Base-by-base conservation (phyloP, 2,113 vertebrate species). In the Athene cunicularia region DNA sequence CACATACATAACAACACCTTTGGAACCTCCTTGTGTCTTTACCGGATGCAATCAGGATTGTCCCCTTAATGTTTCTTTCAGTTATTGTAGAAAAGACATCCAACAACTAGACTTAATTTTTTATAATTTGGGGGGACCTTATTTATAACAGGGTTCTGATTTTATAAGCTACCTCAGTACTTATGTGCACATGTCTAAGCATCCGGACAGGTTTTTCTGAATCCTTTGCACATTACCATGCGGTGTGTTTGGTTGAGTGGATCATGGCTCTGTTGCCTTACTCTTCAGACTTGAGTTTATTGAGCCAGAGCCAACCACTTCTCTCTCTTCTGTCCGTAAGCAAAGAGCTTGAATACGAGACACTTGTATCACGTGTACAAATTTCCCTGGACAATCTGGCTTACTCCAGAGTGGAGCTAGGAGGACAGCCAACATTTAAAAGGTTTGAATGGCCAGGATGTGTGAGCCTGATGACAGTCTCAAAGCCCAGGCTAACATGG, bases 101-200 rank as follows among this genome's bases (percentile, higher is more conserved):
- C 13, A 77, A 86, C 8, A 66, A 71, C 23, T 26, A 62, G 28
- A 32, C 4, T 55, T 76, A 1, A 9, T 56, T 60, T 82, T 80
- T 35, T 33, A 24, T 15, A 3, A 17, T 49, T 77, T 43, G 3
- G 9, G 23, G 4, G 3, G 6, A 30, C 16, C 33, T 90, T 62
- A 19, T 58, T 82, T 75, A 13, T 32, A 39, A 23, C 8, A 56
- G 60, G 52, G 6, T 58, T 94, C 30, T 67, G 58, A 71, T 26
- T 68, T 49, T 35, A 28, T 8, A 32, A 75, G 27, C 21, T 66
- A 70, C 22, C 14, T 76, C 70, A 55, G 43, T 18, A 27, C 0
- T 0, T 10, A 43, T 2, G 3, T 32, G 12, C 4, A 16, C 14
- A 6, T 28, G 9, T 14, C 30, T n/a, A 33, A 75, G 27, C n/a